These are phyloP conservation scores for Paracentrotus lividus DNA, from an alignment of 53 echinoderm and acorn worm species.

Conservation along the genomic window DNA sequence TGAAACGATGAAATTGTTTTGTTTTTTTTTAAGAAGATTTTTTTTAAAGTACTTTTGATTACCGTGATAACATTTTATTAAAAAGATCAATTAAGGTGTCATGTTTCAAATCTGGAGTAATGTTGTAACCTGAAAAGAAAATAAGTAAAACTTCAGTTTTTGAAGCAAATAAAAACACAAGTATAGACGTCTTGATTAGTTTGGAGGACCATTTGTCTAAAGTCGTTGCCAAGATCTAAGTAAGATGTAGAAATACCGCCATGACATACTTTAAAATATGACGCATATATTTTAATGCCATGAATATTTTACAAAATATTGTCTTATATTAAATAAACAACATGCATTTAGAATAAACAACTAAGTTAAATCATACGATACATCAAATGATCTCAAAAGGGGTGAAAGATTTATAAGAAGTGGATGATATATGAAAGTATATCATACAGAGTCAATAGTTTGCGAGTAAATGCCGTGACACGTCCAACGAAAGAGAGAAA, in stretches of 20 bases:
- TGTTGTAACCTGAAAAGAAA: no score
- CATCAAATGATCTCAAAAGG: background rate
- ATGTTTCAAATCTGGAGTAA: no score
- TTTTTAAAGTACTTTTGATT: no score
- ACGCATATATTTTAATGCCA: background rate
- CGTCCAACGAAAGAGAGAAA: background rate
- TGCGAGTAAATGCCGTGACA: slow-evolving; percentile 33
- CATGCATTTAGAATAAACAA: no score
- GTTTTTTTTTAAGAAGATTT: no score
- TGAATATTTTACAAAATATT: background rate
- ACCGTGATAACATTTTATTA: no score
- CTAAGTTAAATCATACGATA: background rate
- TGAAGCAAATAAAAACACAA: no score
- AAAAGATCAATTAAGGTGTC: no score
- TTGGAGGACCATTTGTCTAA: background rate
- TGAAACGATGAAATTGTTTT: no score
- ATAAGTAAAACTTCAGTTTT: no score
- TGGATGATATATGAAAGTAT: background rate
- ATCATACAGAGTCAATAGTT: slow-evolving; percentile 32
- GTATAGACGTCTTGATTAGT: no score
- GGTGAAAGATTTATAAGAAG: background rate
- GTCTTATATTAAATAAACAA: background rate
- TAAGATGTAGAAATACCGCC: background rate
- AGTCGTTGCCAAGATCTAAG: background rate
- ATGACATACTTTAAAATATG: background rate